These are phyloP conservation scores for Acanthurus lineatus DNA, from an alignment of 2,797 vertebrate species.

Conservation along the genomic window DNA sequence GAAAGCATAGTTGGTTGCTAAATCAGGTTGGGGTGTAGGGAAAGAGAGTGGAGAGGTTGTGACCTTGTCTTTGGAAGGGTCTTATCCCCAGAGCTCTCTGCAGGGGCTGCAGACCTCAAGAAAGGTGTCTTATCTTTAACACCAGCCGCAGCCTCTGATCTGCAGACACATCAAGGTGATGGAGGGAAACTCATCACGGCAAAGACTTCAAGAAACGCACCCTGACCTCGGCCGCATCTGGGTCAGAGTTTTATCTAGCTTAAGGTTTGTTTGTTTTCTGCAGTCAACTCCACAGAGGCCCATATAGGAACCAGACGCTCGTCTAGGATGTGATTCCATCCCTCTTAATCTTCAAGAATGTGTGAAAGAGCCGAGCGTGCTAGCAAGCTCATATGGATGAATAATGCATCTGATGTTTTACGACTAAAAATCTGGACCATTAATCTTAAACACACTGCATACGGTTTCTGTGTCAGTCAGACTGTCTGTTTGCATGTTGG, in stretches of 20 bases:
- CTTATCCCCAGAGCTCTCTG: constrained; percentile 48
- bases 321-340: constrained; percentile 44
- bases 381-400: constrained; percentile 50
- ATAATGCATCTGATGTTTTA: constrained; percentile 70
- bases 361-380: constrained; percentile 55
- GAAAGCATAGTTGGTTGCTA: constrained; percentile 32
- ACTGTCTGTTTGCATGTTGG: constrained; percentile 39
- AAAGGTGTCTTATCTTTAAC: constrained; percentile 66
- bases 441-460: constrained; percentile 63
- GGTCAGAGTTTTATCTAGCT: constrained; percentile 59
- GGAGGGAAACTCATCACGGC: constrained; percentile 31
- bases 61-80: constrained; percentile 72
- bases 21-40: background rate
- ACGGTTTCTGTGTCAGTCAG: constrained; percentile 32
- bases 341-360: constrained; percentile 64
- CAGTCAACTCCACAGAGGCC: constrained; percentile 33
- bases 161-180: constrained; percentile 48
- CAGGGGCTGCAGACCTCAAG: constrained; percentile 23
- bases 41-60: constrained; percentile 53
- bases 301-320: constrained; percentile 56
- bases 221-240: constrained; percentile 48
- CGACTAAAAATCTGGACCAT: constrained; percentile 51
- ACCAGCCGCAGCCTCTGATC: constrained; percentile 58
- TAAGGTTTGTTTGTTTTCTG: constrained; percentile 51
- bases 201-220: constrained; percentile 39